Base-by-base conservation (phyloP, 2,888 invertebrate species). In the Pardosa pseudoannulata region DNA sequence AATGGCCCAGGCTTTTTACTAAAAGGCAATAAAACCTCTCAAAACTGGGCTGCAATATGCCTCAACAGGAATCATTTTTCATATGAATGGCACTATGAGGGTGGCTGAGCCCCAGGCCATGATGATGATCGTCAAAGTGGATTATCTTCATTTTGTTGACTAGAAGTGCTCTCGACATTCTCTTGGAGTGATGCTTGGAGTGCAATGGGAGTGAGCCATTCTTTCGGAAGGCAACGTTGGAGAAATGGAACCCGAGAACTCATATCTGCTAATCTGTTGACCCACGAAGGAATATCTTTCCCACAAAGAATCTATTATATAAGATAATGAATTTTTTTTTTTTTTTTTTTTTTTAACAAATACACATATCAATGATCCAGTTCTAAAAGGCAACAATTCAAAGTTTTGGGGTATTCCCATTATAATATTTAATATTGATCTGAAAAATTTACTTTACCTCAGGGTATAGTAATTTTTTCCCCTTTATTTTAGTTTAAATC, bases 201-300 rank as follows among this genome's bases (percentile, higher is more conserved):
- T 89, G 98, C 99, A 90, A 97, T 96, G 75, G 99, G 99, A 89
- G 98, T 99, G 90, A 99, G 93, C 99, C 99, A 99, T 93, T 99
- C 99, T 92, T 97, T 97, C 88, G 98, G 98, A 91, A 99, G 93
- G 92, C 98, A 98, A 90, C 97, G 95, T 92, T 99, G 98, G 79
- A 99, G 94, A 93, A 99, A 99, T 90, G 99, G 99, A 90, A 99
- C 98, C 93, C 98, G 98, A 83, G 98, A 97, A 92, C 98, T 98
- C 91, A 99, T 96, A 92, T 98, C 98, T 74, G 99, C 99, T 89
- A 99, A 94, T 88, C 99, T 94, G 93, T 99, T 99, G 88, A 99
- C 97, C 99, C 99, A 99, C 90, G 96, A 94, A 29, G 99, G 99
- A 90, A 99, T 97, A 92, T 98, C 98, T 92, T 95, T 95, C 88